Evolutionary conservation across 2,888 invertebrate species (phyloP), one percentile per base, ranked within the genome.

Genomic region (Ypsolopha sequella): DNA sequence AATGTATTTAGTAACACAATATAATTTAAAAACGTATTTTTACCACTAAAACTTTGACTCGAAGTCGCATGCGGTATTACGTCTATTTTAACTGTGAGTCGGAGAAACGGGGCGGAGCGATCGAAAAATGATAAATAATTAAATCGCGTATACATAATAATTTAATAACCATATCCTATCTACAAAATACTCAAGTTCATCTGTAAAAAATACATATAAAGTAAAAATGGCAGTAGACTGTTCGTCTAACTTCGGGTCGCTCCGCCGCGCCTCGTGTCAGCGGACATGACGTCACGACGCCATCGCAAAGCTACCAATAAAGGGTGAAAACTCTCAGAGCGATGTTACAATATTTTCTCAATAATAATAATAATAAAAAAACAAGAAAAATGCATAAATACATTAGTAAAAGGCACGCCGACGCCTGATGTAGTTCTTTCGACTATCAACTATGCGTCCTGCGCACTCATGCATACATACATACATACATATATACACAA

Each of bases 311-410:
- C 73, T 71, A 73, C 70, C 70, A 74, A 72, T 72, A 70, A 70
- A 74, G 57, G 73, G 73, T 73, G 74, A 74, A 70, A 72, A 64
- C 59, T 14, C 54, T 58, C 60, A 50, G 61, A 60, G 62, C 64
- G 66, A 60, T 64, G 65, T 60, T 13, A 43, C 43, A 24, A 24
- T 24, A 24, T 24, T 24, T 24, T 24, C 24, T 13, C 14, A 13
- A 33, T 59, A 62, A 64, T 66, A 62, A 63, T 57, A 54, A 63
- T 61, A 58, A 58, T 64, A 66, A 60, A 60, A 65, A 64, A 71
- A 59, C 54, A 61, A 61, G 62, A 62, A 70, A 76, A 75, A 77
- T 73, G 72, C 72, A 72, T 71, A 77, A 76, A 78, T 75, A 73
- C 68, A 70, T 54, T 53, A 52, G 65, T 72, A 71, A 68, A 68